Conservation (phyloP, 92 coral and sea anemone genomes). For the Porites lobata region DNA sequence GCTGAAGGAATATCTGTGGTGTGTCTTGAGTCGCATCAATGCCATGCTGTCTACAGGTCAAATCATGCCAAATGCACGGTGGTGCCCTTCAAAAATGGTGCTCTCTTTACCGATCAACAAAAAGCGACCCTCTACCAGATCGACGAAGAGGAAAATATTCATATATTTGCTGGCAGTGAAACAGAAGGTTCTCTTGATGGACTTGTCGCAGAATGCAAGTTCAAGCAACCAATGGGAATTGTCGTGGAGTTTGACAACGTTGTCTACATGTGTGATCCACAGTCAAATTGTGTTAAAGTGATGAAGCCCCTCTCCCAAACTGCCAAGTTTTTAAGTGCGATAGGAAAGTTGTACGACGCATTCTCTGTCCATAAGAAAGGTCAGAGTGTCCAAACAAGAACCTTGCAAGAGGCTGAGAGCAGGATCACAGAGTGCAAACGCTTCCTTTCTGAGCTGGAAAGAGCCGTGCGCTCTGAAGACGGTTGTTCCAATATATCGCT, state of each 20-base stretch:
- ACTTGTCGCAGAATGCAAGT: constrained; percentile 24
- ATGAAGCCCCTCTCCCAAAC: constrained; percentile 32
- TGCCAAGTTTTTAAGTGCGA: constrained; percentile 24
- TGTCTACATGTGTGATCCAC: constrained; percentile 49
- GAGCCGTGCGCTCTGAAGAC: constrained; percentile 22
- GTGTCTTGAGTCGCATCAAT: constrained; percentile 30
- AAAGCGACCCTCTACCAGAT: constrained; percentile 7
- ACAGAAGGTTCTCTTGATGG: constrained; percentile 38
- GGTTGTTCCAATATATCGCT: constrained; percentile 5
- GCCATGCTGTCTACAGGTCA: constrained; percentile 7
- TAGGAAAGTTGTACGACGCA: constrained; percentile 45
- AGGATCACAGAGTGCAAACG: constrained; percentile 37
- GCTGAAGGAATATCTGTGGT: constrained; percentile 27
- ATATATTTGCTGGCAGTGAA: constrained; percentile 44
- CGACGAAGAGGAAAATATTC: constrained; percentile 14
- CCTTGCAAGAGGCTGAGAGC: constrained; percentile 34
- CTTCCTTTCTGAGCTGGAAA: constrained; percentile 22
- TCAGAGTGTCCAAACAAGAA: neutral
- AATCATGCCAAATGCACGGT: constrained; percentile 22
- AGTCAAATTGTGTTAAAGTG: constrained; percentile 58
- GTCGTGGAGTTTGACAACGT: constrained; percentile 41
- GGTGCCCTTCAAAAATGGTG: constrained; percentile 27
- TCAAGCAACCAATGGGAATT: constrained; percentile 43
- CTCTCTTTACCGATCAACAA: constrained; percentile 21
- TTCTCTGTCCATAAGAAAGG: constrained; percentile 63